Percentiles rank a stretch among this genome's conserved stretches.
phyloP scores from a whole-genome alignment of 30 jellyfish, hydroid and myxozoan species.

The Phacellophora camtschatica region DNA sequence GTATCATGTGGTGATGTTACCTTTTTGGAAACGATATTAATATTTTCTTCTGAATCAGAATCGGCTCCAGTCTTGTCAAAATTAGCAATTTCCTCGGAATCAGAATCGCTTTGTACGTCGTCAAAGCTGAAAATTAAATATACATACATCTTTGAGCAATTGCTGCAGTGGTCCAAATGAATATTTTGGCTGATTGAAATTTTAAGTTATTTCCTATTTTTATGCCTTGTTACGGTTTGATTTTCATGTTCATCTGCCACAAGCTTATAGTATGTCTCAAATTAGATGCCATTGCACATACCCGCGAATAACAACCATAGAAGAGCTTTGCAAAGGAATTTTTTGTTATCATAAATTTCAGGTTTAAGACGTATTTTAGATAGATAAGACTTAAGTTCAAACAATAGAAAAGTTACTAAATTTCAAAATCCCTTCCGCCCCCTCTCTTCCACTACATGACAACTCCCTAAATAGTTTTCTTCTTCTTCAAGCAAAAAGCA shows the following conservation, averaged over 20 bases:
- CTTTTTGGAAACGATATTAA: neutral
- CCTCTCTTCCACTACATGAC: too few relatives aligned
- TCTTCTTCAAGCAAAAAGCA: too few relatives aligned
- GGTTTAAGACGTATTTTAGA: too few relatives aligned
- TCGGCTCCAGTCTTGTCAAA: neutral
- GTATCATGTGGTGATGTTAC: neutral
- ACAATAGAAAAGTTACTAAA: too few relatives aligned
- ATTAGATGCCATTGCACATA: too few relatives aligned
- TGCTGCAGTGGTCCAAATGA: neutral
- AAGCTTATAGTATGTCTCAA: neutral
- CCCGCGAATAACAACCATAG: too few relatives aligned
- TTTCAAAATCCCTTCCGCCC: too few relatives aligned
- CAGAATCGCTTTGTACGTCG: neutral
- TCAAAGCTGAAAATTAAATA: neutral
- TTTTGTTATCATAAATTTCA: too few relatives aligned
- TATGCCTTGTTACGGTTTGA: neutral
- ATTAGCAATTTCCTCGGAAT: neutral
- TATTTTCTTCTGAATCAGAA: neutral
- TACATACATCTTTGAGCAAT: neutral
- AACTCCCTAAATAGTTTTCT: too few relatives aligned
- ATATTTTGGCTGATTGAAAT: neutral
- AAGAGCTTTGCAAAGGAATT: too few relatives aligned
- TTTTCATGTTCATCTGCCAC: neutral
- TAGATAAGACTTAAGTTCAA: too few relatives aligned
- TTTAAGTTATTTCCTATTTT: neutral